These are phyloP conservation scores for Drosophila ananassae DNA, from an alignment of 1,140 invertebrate genomes.

Conservation along the genomic window DNA sequence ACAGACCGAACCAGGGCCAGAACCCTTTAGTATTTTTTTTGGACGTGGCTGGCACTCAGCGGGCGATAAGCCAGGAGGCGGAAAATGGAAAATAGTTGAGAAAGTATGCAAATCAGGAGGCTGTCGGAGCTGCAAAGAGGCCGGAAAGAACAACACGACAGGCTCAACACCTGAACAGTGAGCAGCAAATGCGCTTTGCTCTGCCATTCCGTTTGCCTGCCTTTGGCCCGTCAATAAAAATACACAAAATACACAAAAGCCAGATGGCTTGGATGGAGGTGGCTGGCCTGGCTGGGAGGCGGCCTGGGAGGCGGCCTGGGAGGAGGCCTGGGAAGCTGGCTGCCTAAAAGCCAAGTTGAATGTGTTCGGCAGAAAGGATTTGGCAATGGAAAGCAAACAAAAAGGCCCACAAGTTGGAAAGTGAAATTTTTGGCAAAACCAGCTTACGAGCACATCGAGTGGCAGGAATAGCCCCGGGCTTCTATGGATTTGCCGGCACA, in stretches of 20 bases:
- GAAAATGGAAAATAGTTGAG: conserved; percentile 68
- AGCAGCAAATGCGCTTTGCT: conserved; percentile 72
- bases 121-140: conserved; percentile 11
- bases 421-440: conserved; percentile 64
- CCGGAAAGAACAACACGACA: conserved; percentile 53
- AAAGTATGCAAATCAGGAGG: conserved; percentile 74
- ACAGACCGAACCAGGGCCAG: conserved; percentile 4
- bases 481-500: conserved; percentile 20
- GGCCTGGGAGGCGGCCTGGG: conserved; percentile 2
- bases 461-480: conserved; percentile 1
- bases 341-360: conserved; percentile 73
- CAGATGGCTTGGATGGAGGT: conserved; percentile 8
- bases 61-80: conserved; percentile 50
- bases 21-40: conserved; percentile 48
- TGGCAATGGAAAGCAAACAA: conserved; percentile 75
- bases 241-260: conserved; percentile 32
- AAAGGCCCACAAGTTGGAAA: conserved; percentile 56
- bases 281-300: conserved; percentile 38
- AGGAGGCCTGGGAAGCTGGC: background rate
- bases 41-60: conserved; percentile 45
- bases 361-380: conserved; percentile 72
- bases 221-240: conserved; percentile 59
- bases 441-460: conserved; percentile 41
- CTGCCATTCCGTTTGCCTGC: conserved; percentile 36
- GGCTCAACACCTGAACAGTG: conserved; percentile 70